phyloP scores from a whole-genome alignment of 2,797 vertebrate genomes.

The Epinephelus malabaricus region DNA sequence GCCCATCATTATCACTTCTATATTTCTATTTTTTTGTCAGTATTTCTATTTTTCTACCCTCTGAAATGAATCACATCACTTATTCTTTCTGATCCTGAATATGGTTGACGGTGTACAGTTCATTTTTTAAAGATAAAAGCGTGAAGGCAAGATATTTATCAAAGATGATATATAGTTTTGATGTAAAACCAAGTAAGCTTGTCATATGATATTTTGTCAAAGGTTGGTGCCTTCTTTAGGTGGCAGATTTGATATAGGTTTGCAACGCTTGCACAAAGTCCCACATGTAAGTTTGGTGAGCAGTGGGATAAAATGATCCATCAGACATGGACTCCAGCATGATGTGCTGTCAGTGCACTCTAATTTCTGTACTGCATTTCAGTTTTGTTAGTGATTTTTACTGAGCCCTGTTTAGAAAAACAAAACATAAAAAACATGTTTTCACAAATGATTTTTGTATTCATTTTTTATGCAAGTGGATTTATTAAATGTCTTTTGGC shows the following conservation, averaged over 20 bases:
- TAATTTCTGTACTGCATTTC: conserved; percentile 55
- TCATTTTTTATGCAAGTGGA: conserved; percentile 12
- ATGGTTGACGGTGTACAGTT: conserved; percentile 24
- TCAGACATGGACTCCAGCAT: conserved; percentile 38
- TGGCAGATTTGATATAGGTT: conserved; percentile 58
- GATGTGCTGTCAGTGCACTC: conserved; percentile 52
- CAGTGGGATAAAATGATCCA: conserved; percentile 49
- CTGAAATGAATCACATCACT: conserved; percentile 61
- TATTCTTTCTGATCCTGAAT: conserved; percentile 59
- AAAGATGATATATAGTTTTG: conserved; percentile 39
- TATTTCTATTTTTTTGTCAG: conserved; percentile 58
- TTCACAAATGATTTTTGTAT: conserved; percentile 56
- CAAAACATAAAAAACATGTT: conserved; percentile 57
- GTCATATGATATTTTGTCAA: conserved; percentile 42
- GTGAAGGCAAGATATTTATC: conserved; percentile 44
- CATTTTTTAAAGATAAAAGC: conserved; percentile 31
- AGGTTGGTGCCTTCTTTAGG: conserved; percentile 66
- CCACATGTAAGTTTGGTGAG: conserved; percentile 42
- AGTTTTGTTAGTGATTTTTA: conserved; percentile 76
- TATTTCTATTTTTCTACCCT: conserved; percentile 70
- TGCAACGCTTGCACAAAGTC: conserved; percentile 72
- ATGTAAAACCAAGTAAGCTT: conserved; percentile 38
- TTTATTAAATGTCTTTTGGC: conserved; percentile 15
- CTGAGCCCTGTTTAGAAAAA: conserved; percentile 60
- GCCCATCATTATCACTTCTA: conserved; percentile 20